Conservation (phyloP, 1,140 invertebrate genomes). For the Drosophila azteca region DNA sequence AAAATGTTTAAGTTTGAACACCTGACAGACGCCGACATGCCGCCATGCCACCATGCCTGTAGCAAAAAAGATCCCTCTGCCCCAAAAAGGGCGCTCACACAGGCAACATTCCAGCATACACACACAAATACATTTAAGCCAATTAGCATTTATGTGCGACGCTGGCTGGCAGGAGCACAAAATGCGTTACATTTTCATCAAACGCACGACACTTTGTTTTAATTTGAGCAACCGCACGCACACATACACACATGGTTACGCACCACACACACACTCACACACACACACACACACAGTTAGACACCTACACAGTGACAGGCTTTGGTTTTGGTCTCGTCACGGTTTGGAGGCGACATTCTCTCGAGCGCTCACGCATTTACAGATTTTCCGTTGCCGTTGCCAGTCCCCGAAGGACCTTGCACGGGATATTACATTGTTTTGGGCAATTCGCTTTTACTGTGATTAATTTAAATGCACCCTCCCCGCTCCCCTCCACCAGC, state of each 20-base stretch:
- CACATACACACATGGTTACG: slow-evolving; percentile 40
- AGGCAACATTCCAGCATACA: not conserved
- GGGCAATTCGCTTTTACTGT: slow-evolving; percentile 80
- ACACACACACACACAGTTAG: slow-evolving; percentile 4
- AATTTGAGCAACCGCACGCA: slow-evolving; percentile 78
- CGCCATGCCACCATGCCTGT: not conserved
- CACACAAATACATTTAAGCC: slow-evolving; percentile 69
- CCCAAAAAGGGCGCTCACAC: slow-evolving; percentile 11
- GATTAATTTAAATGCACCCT: slow-evolving; percentile 77
- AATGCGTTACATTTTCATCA: slow-evolving; percentile 82
- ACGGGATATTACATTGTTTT: slow-evolving; percentile 79
- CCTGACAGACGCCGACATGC: slow-evolving; percentile 52
- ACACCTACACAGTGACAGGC: slow-evolving; percentile 52
- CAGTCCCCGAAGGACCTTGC: slow-evolving; percentile 60
- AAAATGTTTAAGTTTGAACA: slow-evolving; percentile 82
- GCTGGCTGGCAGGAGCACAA: slow-evolving; percentile 43
- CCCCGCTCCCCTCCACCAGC: slow-evolving; percentile 7
- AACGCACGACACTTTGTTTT: slow-evolving; percentile 82
- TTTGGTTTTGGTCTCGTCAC: slow-evolving; percentile 78
- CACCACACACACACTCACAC: slow-evolving; percentile 29
- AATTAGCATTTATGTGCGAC: slow-evolving; percentile 81
- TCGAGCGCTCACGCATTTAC: slow-evolving; percentile 48
- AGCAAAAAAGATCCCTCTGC: slow-evolving; percentile 37
- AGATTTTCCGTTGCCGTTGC: slow-evolving; percentile 63
- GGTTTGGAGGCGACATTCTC: slow-evolving; percentile 39